Evolutionary conservation across 2,888 invertebrate genomes (phyloP).

Genomic region (Polydrusus tereticollis): DNA sequence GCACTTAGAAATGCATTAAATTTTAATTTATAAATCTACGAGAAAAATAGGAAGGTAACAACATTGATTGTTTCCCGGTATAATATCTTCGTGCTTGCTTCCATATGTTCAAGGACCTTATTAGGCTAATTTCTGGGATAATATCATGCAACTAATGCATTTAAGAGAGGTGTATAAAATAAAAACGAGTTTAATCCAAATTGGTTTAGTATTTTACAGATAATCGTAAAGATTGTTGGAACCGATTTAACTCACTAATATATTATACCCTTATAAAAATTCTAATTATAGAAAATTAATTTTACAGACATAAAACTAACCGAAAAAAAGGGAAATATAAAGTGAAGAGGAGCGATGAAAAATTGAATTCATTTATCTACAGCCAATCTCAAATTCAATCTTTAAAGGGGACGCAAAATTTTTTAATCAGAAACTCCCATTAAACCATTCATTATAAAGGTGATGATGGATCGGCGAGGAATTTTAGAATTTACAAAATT

Average conservation of each 20-base stretch:
- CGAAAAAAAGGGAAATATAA: slow-evolving; percentile 26
- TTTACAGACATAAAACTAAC: not conserved
- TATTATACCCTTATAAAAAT: not conserved
- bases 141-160: too few species aligned
- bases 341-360: slow-evolving; percentile 33
- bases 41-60: too few species aligned
- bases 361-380: slow-evolving; percentile 39
- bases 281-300: not conserved
- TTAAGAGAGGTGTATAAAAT: too few species aligned
- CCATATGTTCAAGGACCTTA: too few species aligned
- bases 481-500: slow-evolving; percentile 15
- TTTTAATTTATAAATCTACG: too few species aligned
- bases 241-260: not conserved
- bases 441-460: slow-evolving; percentile 43
- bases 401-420: slow-evolving; percentile 22
- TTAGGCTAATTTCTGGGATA: too few species aligned
- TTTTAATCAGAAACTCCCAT: slow-evolving; percentile 39
- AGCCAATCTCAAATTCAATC: slow-evolving; percentile 45
- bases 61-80: too few species aligned
- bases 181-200: too few species aligned
- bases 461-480: slow-evolving; percentile 38
- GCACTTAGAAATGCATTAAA: too few species aligned
- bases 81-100: too few species aligned
- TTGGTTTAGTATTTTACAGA: too few species aligned
- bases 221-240: not conserved